phyloP scores from a whole-genome alignment of 1,140 invertebrate genomes.

The Gryon sp. region DNA sequence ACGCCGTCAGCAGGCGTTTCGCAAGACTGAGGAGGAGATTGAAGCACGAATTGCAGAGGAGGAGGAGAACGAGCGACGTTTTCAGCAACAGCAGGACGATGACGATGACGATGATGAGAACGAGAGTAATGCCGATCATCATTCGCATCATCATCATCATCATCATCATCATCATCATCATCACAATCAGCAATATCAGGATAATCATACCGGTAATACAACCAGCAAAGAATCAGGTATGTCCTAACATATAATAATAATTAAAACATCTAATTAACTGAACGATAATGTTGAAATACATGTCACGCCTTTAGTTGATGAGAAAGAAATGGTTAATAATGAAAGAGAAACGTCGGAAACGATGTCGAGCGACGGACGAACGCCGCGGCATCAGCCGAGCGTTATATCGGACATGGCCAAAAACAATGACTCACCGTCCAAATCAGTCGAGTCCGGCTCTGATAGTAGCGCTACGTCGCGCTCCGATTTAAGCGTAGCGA shows the following conservation, averaged over 20 bases:
- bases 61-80: constrained; percentile 72
- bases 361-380: constrained; percentile 72
- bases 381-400: constrained; percentile 66
- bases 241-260: constrained; percentile 63
- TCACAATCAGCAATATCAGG: constrained; percentile 63
- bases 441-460: constrained; percentile 68
- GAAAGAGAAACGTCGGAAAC: constrained; percentile 76
- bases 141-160: constrained; percentile 34
- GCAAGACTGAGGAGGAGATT: constrained; percentile 80
- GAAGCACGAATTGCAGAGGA: constrained; percentile 78
- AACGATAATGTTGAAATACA: constrained; percentile 56
- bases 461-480: constrained; percentile 63
- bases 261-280: constrained; percentile 19
- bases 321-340: constrained; percentile 78
- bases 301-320: constrained; percentile 77
- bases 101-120: constrained; percentile 41
- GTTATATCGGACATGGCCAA: constrained; percentile 54
- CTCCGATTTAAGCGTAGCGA: constrained; percentile 63
- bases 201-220: constrained; percentile 78
- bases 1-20: constrained; percentile 79
- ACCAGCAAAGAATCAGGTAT: constrained; percentile 75
- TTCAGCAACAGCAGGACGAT: constrained; percentile 34
- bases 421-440: constrained; percentile 63
- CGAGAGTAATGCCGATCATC: constrained; percentile 28
- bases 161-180: constrained; percentile 77